Conservation (phyloP, 2,113 vertebrate genomes). For the Anthoscopus minutus region DNA sequence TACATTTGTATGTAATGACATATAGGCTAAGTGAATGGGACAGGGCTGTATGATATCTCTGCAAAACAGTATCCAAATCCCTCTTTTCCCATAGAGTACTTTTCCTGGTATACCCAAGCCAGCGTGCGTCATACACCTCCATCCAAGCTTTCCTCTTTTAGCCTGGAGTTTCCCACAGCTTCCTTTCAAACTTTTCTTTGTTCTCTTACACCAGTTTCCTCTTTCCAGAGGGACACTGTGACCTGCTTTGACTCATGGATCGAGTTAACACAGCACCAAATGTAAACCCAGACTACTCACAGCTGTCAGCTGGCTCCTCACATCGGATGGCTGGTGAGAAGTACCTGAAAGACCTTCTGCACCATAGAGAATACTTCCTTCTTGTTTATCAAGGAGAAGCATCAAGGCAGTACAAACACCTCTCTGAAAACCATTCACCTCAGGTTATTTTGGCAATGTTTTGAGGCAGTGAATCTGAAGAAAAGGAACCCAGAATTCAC, state of each 20-base stretch:
- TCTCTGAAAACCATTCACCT: not conserved
- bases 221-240: not conserved
- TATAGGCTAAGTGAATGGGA: not conserved
- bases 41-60: not conserved
- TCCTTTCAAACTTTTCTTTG: not conserved
- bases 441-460: not conserved
- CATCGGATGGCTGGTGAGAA: not conserved
- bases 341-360: not conserved
- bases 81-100: not conserved
- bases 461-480: not conserved
- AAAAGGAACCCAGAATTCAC: not conserved
- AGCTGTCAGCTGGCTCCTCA: not conserved
- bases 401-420: not conserved
- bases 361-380: not conserved
- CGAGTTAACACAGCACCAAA: not conserved
- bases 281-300: not conserved
- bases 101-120: not conserved
- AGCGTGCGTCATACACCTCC: not conserved
- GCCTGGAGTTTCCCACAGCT: not conserved
- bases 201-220: not conserved
- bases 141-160: not conserved
- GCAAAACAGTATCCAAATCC: not conserved
- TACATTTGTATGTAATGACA: not conserved
- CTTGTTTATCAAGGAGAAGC: not conserved
- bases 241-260: not conserved